These are phyloP conservation scores for Trissolcus basalis DNA, from an alignment of 1,140 invertebrate genomes.

Conservation along the genomic window DNA sequence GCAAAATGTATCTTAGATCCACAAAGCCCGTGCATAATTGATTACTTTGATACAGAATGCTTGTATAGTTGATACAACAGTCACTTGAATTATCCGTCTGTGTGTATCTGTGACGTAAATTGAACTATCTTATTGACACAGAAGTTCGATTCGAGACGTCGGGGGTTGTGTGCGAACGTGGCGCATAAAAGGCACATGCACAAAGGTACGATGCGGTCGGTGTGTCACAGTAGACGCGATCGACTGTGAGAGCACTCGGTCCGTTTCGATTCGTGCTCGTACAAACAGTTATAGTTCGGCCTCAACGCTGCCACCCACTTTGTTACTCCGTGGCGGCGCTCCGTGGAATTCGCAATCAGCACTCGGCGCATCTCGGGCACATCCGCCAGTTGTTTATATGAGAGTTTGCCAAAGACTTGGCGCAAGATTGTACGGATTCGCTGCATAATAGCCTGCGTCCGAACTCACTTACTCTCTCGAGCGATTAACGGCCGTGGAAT, in stretches of 20 bases:
- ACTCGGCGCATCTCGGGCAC: slow-evolving; percentile 45
- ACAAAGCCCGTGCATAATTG: too few species aligned
- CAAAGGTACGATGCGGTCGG: slow-evolving; percentile 22
- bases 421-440: slow-evolving; percentile 63
- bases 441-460: slow-evolving; percentile 64
- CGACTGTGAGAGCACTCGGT: slow-evolving; percentile 24
- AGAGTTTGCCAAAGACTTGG: slow-evolving; percentile 64
- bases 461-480: slow-evolving; percentile 66
- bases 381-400: slow-evolving; percentile 45
- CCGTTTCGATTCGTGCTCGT: slow-evolving; percentile 44
- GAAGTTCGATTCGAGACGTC: slow-evolving; percentile 46
- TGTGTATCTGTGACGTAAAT: slow-evolving; percentile 30
- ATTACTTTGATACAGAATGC: too few species aligned
- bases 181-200: slow-evolving; percentile 27
- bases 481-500: slow-evolving; percentile 65
- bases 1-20: too few species aligned
- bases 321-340: slow-evolving; percentile 48
- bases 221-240: slow-evolving; percentile 47
- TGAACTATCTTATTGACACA: slow-evolving; percentile 41
- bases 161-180: slow-evolving; percentile 10
- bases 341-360: slow-evolving; percentile 67
- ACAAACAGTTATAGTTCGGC: slow-evolving; percentile 49
- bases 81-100: slow-evolving; percentile 23
- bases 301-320: slow-evolving; percentile 44
- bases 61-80: slow-evolving; percentile 12